Evolutionary conservation across 2,113 vertebrate genomes (phyloP), one percentile per base, ranked within the genome.

Genomic region (Forbesichthys agassizii): DNA sequence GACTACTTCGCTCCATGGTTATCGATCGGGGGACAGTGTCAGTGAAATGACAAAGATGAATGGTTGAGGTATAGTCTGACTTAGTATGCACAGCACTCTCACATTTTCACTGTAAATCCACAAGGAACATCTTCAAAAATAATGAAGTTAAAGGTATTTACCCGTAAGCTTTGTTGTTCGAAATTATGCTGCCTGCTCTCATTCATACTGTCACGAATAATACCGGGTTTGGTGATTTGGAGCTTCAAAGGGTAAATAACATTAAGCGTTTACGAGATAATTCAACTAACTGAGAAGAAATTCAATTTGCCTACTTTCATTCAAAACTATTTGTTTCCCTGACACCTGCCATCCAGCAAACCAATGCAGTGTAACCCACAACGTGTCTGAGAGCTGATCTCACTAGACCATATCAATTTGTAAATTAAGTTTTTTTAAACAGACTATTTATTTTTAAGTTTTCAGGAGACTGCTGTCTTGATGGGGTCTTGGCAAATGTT

Each of bases 261-360:
- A 84, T 88, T 89, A 90, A 80, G 71, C 75, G 81, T 90, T 90
- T 84, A 79, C 84, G 65, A 78, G 64, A 67, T 61, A 81, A 75
- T 77, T 83, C 82, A 63, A 66, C 78, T 82, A 86, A 88, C 70
- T 67, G 83, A 71, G 70, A 78, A 84, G 75, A 82, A 88, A 90
- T 91, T 90, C 86, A 90, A 91, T 92, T 90, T 90, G 80, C 88
- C 84, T 73, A 86, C 79, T 83, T 84, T 92, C 84, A 75, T 84
- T 86, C 81, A 80, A 85, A 88, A 89, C 78, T 78, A 84, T 86
- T 81, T 82, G 73, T 76, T 73, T 75, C 9, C 62, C 71, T 86
- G 88, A 89, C 86, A 83, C 70, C 64, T 62, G 72, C 69, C 82
- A 83, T 90, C 83, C 83, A 88, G 82, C 80, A 86, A 84, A 91